Conservation (phyloP, 2,797 vertebrate genomes). For the Centropyge bicolor region DNA sequence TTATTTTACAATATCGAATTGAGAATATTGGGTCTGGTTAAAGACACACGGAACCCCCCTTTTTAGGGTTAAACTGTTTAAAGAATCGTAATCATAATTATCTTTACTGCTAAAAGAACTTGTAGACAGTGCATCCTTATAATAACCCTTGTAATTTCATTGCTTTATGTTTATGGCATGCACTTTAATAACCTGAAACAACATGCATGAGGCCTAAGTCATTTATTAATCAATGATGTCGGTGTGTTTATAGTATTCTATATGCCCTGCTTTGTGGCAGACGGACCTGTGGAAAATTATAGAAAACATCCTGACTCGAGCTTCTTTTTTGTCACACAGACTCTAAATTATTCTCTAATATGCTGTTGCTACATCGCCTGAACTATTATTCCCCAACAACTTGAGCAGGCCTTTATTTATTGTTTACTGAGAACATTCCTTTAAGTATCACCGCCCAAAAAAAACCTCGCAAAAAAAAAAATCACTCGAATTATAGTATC, state of each 20-base stretch:
- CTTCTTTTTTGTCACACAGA: neutral
- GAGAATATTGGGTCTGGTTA: neutral
- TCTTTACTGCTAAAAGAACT: neutral
- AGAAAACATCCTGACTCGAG: neutral
- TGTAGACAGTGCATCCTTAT: neutral
- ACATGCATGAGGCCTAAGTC: neutral
- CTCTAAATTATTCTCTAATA: neutral
- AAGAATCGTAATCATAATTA: neutral
- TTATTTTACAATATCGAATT: conserved; percentile 1
- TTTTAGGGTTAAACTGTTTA: neutral
- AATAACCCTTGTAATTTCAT: neutral
- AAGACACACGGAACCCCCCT: neutral
- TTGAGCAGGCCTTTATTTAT: neutral
- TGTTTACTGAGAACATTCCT: neutral
- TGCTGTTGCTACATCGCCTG: neutral
- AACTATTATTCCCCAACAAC: neutral
- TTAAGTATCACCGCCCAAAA: neutral
- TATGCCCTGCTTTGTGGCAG: neutral
- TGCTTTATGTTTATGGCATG: neutral
- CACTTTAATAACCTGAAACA: neutral
- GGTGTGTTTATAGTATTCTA: neutral
- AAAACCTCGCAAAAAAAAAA: neutral
- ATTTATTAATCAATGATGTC: neutral
- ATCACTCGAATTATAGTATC: neutral
- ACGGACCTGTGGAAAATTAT: neutral